A percentile compares a stretch with the other conserved stretches of the same genome.
phyloP scores from a whole-genome alignment of 2,797 vertebrate genomes.

The Columba guinea region DNA sequence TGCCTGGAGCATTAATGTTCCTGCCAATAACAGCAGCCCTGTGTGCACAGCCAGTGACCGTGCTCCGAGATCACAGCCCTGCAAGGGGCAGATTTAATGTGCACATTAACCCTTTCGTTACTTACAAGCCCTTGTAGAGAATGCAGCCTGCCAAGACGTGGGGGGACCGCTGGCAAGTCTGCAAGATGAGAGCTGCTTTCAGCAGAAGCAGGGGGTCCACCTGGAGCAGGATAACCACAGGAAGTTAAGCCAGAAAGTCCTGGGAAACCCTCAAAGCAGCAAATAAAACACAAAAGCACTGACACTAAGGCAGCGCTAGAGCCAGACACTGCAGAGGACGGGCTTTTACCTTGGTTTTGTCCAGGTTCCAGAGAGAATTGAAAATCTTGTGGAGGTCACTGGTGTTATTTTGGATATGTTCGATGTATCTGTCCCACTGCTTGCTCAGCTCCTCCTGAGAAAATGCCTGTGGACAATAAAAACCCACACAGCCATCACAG shows the following conservation, averaged over 20 bases:
- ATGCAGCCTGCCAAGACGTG: constrained; percentile 90
- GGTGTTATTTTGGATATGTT: constrained; percentile 82
- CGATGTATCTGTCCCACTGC: constrained; percentile 85
- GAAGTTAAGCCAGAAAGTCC: background rate
- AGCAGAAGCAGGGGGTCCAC: constrained; percentile 94
- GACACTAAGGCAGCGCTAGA: background rate
- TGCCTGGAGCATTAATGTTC: background rate
- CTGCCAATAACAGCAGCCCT: background rate
- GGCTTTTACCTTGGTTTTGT: constrained; percentile 84
- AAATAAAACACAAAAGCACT: background rate
- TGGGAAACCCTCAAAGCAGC: background rate
- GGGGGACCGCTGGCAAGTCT: constrained; percentile 90
- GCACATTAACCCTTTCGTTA: background rate
- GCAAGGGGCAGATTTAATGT: background rate
- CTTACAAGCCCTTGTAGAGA: constrained; percentile 88
- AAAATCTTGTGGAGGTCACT: constrained; percentile 87
- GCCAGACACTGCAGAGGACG: background rate
- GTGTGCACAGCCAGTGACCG: background rate
- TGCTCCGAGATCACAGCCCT: fast-evolving
- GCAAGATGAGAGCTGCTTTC: constrained; percentile 93
- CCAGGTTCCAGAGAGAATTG: constrained; percentile 87
- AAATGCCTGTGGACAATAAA: constrained; percentile 19
- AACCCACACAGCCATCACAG: background rate
- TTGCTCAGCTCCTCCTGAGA: constrained; percentile 75
- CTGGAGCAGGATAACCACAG: constrained; percentile 64